A percentile compares a stretch with the other conserved stretches of the same genome.
Evolutionary conservation across 2,797 vertebrate species (phyloP).

Genomic region (Austrolebias charrua): DNA sequence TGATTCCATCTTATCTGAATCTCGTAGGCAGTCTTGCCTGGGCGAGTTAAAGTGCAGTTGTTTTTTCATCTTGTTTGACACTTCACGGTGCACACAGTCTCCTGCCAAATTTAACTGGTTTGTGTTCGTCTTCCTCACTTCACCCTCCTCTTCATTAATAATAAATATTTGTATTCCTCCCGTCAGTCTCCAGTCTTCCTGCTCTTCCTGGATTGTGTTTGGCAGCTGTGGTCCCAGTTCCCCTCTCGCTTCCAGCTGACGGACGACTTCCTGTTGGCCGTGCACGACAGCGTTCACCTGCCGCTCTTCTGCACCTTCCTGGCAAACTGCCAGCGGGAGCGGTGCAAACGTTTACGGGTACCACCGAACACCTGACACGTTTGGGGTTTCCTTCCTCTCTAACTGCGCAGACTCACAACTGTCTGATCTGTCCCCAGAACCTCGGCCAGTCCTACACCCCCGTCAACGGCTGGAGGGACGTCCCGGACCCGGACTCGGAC

Average conservation of each 20-base stretch:
- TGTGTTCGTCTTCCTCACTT: background rate
- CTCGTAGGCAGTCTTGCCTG: no score
- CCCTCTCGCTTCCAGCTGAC: constrained; percentile 89
- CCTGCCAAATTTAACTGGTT: no score
- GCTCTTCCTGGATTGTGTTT: constrained; percentile 92
- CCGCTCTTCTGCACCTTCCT: constrained; percentile 89
- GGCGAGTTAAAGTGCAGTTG: no score
- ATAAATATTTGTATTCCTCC: background rate
- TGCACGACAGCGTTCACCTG: constrained; percentile 88
- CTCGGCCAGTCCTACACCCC: constrained; percentile 80
- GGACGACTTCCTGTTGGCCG: constrained; percentile 86
- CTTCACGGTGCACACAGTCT: no score
- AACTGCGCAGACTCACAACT: background rate
- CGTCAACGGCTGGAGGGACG: constrained; percentile 78
- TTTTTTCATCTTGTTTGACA: no score
- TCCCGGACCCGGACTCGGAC: constrained; percentile 71
- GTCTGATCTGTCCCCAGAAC: constrained; percentile 56
- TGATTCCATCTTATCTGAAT: no score
- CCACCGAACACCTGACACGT: constrained; percentile 3
- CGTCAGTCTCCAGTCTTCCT: constrained; percentile 89
- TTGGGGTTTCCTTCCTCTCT: no score
- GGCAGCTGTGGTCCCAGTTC: constrained; percentile 90
- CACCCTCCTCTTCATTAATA: no score
- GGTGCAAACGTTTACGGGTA: constrained; percentile 79
- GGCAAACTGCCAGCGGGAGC: constrained; percentile 88